Conservation (phyloP, 2,888 invertebrate genomes). For the Hirtodrosophila cameraria region DNA sequence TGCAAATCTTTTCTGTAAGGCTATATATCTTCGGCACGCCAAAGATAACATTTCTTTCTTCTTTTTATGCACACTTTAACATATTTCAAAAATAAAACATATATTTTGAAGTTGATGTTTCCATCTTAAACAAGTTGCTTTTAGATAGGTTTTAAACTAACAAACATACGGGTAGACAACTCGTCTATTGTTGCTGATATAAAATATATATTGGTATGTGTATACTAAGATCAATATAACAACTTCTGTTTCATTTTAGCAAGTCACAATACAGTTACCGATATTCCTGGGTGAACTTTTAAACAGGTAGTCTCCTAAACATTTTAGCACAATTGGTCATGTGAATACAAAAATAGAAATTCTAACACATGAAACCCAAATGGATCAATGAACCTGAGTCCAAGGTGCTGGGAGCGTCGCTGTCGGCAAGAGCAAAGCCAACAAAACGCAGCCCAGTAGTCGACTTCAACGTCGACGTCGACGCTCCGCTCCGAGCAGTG, state of each 20-base stretch:
- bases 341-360: constrained; percentile 30
- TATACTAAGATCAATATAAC: no score
- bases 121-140: no score
- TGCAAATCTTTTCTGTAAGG: no score
- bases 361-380: constrained; percentile 16
- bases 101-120: no score
- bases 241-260: background rate
- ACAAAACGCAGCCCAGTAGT: constrained; percentile 39
- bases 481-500: constrained; percentile 12
- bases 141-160: no score
- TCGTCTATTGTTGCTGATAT: no score
- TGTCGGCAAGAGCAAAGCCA: constrained; percentile 68
- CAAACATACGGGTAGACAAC: no score
- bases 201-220: no score
- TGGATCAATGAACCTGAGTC: constrained; percentile 71
- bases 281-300: background rate
- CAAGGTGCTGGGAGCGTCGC: constrained; percentile 63
- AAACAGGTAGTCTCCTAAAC: constrained; percentile 40
- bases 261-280: constrained; percentile 7
- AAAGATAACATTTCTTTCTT: no score
- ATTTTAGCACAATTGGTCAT: constrained; percentile 63
- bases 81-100: no score
- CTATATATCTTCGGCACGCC: no score
- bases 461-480: constrained; percentile 3
- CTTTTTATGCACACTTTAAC: no score